Evolutionary conservation across 2,888 invertebrate species (phyloP), one percentile per base, ranked within the genome.

Genomic region (Neoscelio sp.): DNA sequence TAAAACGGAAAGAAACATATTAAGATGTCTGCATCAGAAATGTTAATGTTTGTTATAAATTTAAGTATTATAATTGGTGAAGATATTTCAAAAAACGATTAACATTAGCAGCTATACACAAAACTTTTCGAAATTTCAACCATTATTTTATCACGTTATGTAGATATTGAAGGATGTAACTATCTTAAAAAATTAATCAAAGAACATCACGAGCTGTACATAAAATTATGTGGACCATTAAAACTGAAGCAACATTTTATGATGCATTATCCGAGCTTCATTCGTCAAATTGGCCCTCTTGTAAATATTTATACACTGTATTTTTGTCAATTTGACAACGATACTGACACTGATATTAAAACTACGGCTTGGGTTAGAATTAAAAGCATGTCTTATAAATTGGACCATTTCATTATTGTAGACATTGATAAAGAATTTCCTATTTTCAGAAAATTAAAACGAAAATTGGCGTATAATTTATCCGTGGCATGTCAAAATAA

Each of bases 21-120:
- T 0, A 81, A 76, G 68, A 78, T 81, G 73, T 78, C 76, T 20
- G 78, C 76, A 20, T 62, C 73, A 7, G 76, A 81, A 58, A 78
- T 78, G 80, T 13, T 10, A 1, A 62, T 50, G 4, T 79, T 81
- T 50, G 28, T 58, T 54, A 38, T 54, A 6, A 15, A 76, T 42
- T 35, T 38, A 8, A 23, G 46, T 17, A 13, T 75, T 13, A 33
- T 78, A 13, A 42, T 54, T 8, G 76, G 78, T 2, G 73, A 78
- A 10, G 20, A 76, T 10, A 56, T 78, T 28, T 28, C 68, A 10
- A 23, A 56, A 6, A 42, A 10, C 1, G 68, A 81, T 40, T 35
- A 60, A 35, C 58, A 44, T 33, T 81, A 68, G 76, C 8, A 58
- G 2, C 56, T 70, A 10, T 65, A 62, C 44, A 7, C 35, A 12